Conservation (phyloP, 2,113 vertebrate genomes). For the Zosterops japonicus region DNA sequence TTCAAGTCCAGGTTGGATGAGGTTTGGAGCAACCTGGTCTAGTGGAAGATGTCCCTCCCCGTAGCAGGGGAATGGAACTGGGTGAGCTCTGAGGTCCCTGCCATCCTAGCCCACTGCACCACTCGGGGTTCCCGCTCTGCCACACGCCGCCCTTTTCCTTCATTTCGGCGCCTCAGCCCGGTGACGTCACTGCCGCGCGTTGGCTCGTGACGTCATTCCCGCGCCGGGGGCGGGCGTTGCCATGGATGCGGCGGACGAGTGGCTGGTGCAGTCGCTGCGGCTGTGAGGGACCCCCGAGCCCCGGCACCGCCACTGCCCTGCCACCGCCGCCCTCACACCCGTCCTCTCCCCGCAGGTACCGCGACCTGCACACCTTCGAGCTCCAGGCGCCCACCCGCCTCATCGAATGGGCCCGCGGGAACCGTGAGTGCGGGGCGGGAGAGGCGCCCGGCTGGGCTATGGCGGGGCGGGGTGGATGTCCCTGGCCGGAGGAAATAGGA, state of each 20-base stretch:
- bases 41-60: neutral
- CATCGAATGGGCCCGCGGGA: conserved; percentile 68
- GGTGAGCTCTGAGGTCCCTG: accelerated
- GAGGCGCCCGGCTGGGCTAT: neutral
- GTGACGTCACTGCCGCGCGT: accelerated
- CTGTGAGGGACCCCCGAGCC: neutral
- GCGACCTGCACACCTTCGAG: conserved; percentile 71
- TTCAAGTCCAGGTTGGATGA: neutral
- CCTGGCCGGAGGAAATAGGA: neutral
- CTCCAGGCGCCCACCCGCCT: conserved; percentile 69
- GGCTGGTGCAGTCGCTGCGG: neutral
- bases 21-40: neutral
- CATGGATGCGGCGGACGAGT: conserved; percentile 18
- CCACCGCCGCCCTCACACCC: neutral
- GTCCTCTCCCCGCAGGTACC: conserved; percentile 58
- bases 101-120: accelerated
- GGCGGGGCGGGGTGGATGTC: neutral
- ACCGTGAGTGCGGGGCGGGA: conserved; percentile 31
- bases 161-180: accelerated
- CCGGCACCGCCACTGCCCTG: neutral
- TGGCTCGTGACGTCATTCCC: accelerated
- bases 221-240: neutral
- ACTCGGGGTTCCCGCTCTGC: accelerated
- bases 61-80: accelerated
- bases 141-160: accelerated